A percentile compares a stretch with the other conserved stretches of the same genome.
phyloP scores from a whole-genome alignment of 1,140 invertebrate genomes.

The Harpegnathos saltator region DNA sequence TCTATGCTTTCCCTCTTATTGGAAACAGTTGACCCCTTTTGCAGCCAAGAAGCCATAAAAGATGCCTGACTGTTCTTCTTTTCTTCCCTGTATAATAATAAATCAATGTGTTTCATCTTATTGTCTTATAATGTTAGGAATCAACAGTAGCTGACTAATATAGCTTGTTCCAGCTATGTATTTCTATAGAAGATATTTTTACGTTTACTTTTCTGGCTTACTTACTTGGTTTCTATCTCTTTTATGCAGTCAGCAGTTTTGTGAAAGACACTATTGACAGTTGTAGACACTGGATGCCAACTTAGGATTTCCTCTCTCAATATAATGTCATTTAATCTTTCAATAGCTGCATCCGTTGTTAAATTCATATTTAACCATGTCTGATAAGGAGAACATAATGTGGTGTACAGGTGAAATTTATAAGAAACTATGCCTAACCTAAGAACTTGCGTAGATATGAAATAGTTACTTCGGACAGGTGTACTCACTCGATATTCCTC shows the following conservation, averaged over 20 bases:
- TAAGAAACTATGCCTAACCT: constrained; percentile 20
- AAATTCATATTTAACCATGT: constrained; percentile 90
- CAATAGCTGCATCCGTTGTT: constrained; percentile 74
- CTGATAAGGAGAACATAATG: constrained; percentile 81
- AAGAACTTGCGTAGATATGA: constrained; percentile 14
- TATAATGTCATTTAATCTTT: constrained; percentile 65
- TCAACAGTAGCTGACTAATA: not conserved
- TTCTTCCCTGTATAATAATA: constrained; percentile 71
- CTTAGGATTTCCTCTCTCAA: constrained; percentile 83
- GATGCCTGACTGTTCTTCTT: constrained; percentile 68
- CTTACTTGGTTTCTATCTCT: constrained; percentile 80
- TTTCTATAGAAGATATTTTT: not conserved
- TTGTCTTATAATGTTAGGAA: not conserved
- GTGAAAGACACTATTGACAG: constrained; percentile 91
- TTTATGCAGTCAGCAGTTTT: constrained; percentile 90
- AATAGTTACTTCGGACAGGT: constrained; percentile 33
- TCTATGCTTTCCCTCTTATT: constrained; percentile 66
- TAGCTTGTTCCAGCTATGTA: not conserved
- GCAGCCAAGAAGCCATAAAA: constrained; percentile 79
- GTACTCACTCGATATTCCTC: constrained; percentile 87
- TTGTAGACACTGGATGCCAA: constrained; percentile 90
- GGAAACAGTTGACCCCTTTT: constrained; percentile 65
- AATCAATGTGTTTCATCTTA: constrained; percentile 67
- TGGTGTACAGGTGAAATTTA: constrained; percentile 28
- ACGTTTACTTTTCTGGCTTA: constrained; percentile 30